Evolutionary conservation across 1,140 invertebrate species (phyloP), one percentile per base, ranked within the genome.

Genomic region (Ditylenchus dipsaci): DNA sequence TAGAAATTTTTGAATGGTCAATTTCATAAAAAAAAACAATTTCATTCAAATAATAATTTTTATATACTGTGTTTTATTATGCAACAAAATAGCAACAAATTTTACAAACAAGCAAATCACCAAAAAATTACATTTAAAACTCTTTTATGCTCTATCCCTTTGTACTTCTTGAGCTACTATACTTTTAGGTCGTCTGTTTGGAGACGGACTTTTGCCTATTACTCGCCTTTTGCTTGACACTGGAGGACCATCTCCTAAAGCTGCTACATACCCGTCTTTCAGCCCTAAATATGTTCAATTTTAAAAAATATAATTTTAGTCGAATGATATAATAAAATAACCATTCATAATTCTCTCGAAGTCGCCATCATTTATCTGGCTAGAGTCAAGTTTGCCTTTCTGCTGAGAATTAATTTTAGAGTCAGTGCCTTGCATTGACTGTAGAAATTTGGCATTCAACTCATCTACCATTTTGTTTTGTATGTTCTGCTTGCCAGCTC

Each of bases 401-500:
- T 23, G 21, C 17, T 19, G 7, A 1, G n/a, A 27, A 11, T n/a
- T 26, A 9, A 27, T 21, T 11, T n/a, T 21, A 17, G 8, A 9
- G n/a, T 63, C 19, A 45, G 19, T 57, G 15, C 68, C 68, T 23
- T 19, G 29, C 30, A 69, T 27, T n/a, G 68, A 71, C 19, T 71
- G 65, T 8, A 69, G 33, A 61, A 72, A 69, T 21, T 71, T 71
- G 42, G 67, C 45, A 60, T 69, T 69, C 33, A 69, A 43, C 27
- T 69, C 68, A 19, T 69, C 68, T 1, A 69, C 27, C 23, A 69
- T 11, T 29, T 42, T 27, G 19, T 71, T 27, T 60, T 69, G 65
- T n/a, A 8, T 47, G n/a, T 27, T 5, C 9, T 23, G 19, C 26
- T 29, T 38, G 3, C 1, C 15, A 30, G 26, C 23, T 23, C 17